Conservation (phyloP, 2,113 vertebrate species). For the Thermophis baileyi region DNA sequence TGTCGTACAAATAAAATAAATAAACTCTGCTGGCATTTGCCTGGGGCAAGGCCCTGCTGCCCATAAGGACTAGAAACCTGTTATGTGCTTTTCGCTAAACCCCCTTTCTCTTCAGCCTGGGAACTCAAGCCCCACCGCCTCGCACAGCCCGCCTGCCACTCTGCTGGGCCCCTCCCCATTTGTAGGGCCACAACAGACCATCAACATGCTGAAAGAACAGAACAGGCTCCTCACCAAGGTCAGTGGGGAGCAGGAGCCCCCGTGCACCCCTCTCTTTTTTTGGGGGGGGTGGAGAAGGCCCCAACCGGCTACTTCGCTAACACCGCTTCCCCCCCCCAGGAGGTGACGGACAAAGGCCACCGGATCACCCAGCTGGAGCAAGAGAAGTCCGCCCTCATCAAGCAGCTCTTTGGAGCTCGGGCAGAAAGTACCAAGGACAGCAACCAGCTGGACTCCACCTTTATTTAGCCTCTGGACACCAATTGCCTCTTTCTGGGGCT, state of each 20-base stretch:
- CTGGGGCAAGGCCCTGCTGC: background rate
- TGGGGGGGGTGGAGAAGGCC: background rate
- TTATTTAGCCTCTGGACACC: conserved; percentile 70
- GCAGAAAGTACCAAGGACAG: conserved; percentile 75
- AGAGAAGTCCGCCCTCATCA: conserved; percentile 93
- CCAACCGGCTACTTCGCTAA: background rate
- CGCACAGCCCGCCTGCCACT: conserved; percentile 6
- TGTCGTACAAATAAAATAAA: background rate
- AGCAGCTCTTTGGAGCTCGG: conserved; percentile 91
- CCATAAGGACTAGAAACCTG: background rate
- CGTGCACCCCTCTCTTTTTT: too few species aligned
- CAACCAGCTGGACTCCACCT: conserved; percentile 90
- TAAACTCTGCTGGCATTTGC: background rate
- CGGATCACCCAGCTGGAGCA: conserved; percentile 93
- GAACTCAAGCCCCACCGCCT: conserved; percentile 30
- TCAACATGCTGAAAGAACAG: conserved; percentile 91
- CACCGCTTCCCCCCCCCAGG: conserved; percentile 61
- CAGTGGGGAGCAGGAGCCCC: background rate
- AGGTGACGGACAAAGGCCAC: conserved; percentile 88
- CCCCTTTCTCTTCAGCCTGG: conserved; percentile 57
- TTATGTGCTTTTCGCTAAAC: background rate
- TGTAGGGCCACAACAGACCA: conserved; percentile 76
- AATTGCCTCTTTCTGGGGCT: background rate
- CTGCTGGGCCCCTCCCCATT: conserved; percentile 18
- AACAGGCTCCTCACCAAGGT: conserved; percentile 94